Percentiles rank a stretch among this genome's conserved stretches.
Evolutionary conservation across 2,797 vertebrate species (phyloP).

Genomic region (Gymnoscopelus braueri): DNA sequence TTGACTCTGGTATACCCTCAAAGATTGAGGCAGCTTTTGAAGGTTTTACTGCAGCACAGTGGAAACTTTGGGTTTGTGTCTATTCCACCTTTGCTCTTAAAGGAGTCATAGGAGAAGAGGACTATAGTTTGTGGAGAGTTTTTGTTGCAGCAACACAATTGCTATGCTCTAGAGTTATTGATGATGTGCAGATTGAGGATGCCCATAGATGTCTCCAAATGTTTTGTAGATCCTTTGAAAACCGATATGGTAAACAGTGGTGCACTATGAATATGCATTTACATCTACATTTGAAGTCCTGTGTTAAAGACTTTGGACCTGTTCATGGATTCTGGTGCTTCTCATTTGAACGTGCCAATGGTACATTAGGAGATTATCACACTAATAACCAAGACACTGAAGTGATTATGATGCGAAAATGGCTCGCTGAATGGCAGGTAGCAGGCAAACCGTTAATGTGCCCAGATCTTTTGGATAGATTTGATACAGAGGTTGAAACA

Average conservation of each 20-base stretch:
- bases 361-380: slow-evolving; percentile 7
- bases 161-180: not conserved
- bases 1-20: not conserved
- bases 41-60: slow-evolving; percentile 2
- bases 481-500: not conserved
- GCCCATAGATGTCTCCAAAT: slow-evolving; percentile 15
- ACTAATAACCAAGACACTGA: not conserved
- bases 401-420: not conserved
- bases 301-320: slow-evolving; percentile 9
- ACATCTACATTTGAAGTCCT: slow-evolving; percentile 2
- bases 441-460: not conserved
- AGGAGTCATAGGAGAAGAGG: not conserved
- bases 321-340: slow-evolving; percentile 22
- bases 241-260: not conserved
- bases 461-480: not conserved
- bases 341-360: slow-evolving; percentile 14
- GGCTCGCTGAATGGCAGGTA: slow-evolving; percentile 1
- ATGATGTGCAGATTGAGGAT: slow-evolving; percentile 2
- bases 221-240: slow-evolving; percentile 11
- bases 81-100: slow-evolving; percentile 4
- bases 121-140: not conserved
- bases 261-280: slow-evolving; percentile 8
- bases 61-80: slow-evolving; percentile 5
- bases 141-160: slow-evolving; percentile 6
- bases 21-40: slow-evolving; percentile 4